Conservation (phyloP, 2,888 invertebrate species). For the Mechanitis messenoides region DNA sequence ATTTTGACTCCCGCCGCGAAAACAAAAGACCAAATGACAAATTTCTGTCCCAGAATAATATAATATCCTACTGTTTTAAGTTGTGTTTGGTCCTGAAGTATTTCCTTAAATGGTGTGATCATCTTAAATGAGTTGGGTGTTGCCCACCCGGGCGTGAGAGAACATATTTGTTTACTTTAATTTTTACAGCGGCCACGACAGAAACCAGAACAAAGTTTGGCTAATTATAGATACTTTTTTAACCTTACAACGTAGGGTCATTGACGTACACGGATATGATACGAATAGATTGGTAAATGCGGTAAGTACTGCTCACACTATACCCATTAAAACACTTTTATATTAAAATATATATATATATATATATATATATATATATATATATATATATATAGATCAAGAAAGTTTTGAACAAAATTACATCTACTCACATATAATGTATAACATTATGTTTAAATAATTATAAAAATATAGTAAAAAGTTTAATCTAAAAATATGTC, state of each 20-base stretch:
- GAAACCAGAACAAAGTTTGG: slow-evolving; percentile 67
- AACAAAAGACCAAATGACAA: slow-evolving; percentile 47
- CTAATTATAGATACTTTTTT: slow-evolving; percentile 65
- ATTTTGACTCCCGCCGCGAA: slow-evolving; percentile 31
- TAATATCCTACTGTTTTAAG: slow-evolving; percentile 36
- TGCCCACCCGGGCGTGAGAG: slow-evolving; percentile 70
- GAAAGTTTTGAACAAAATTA: no score
- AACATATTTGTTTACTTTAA: slow-evolving; percentile 69
- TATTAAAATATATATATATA: no score
- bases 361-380: no score
- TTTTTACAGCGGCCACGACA: slow-evolving; percentile 75
- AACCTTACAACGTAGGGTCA: slow-evolving; percentile 68
- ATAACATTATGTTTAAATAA: no score
- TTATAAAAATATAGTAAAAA: no score
- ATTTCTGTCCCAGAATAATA: slow-evolving; percentile 41
- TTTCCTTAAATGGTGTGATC: slow-evolving; percentile 29
- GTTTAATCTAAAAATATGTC: no score
- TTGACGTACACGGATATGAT: slow-evolving; percentile 44
- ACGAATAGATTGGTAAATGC: slow-evolving; percentile 10
- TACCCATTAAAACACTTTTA: no score
- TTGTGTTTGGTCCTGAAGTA: slow-evolving; percentile 21
- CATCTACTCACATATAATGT: no score
- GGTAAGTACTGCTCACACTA: background rate
- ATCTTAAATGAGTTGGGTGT: slow-evolving; percentile 41
- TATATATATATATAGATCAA: no score